Base-by-base conservation (phyloP, 2,797 vertebrate species). In the Smutsia gigantea region DNA sequence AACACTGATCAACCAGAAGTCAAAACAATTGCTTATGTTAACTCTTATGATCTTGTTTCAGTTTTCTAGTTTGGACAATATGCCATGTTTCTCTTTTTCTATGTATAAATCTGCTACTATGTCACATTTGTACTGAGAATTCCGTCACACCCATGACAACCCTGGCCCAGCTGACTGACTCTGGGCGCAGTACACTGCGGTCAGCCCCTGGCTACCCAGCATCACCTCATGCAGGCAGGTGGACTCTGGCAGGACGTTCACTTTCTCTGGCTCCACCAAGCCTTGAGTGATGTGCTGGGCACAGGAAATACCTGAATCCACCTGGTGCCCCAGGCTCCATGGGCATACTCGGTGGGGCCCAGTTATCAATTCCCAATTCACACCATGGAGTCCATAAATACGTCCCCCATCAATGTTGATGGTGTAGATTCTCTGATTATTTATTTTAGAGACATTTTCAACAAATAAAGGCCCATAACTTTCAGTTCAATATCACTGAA, bases 181-280 rank as follows among this genome's bases (percentile, higher is more conserved):
- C 68, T 31, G 63, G 14, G 18, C 7, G 8, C 4, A 4, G 5
- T 1, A 37, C 0, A 0, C n/a, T 34, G 25, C 3, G 39, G 13
- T 1, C 42, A 4, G 29, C 15, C 21, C 3, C 1, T 0, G 2
- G 49, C 8, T 4, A 6, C 7, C 25, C 14, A 17, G 42, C 2
- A 4, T 3, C 4, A 1, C 61, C 10, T 7, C 11, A 6, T 0
- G 23, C 2, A 5, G 7, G 7, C n/a, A 10, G 0, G 10, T 5
- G 18, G 66, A 4, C 34, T 0, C 31, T 0, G 17, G 29, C 2
- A 0, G 1, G 12, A 1, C 1, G 0, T 3, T 15, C n/a, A 2
- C 0, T 10, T 53, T 59, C 75, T 42, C 19, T n/a, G 29, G 49
- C 0, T 27, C 57, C 8, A 5, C 37, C 53, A 55, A 55, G 7